phyloP scores from a whole-genome alignment of 2,113 vertebrate genomes.

The Petromus typicus region DNA sequence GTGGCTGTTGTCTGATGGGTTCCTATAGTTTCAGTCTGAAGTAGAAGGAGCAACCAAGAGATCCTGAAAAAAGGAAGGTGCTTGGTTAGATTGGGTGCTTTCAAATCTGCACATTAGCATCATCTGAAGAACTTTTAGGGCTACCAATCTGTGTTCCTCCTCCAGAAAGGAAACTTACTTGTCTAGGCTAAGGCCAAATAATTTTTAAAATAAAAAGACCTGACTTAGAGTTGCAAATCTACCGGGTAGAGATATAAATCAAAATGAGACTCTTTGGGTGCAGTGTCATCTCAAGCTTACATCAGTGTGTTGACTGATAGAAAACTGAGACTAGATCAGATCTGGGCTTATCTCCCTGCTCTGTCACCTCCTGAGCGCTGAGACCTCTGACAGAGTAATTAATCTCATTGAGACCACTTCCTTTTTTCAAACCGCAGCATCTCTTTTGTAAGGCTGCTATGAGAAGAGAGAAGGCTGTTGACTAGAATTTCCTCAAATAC shows the following conservation, averaged over 20 bases:
- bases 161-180: neutral
- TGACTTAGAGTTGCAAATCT: neutral
- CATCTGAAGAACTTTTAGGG: neutral
- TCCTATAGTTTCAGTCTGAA: neutral
- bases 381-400: neutral
- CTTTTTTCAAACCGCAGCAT: neutral
- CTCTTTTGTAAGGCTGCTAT: neutral
- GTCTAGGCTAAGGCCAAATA: neutral
- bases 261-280: neutral
- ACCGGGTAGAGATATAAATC: neutral
- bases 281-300: neutral
- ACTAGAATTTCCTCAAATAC: neutral
- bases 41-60: neutral
- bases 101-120: neutral
- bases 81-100: neutral
- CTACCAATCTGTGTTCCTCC: too few relatives aligned
- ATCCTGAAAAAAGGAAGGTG: neutral
- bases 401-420: neutral
- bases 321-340: neutral
- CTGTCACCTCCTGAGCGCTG: neutral
- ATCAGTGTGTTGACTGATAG: neutral
- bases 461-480: neutral
- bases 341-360: fast-evolving
- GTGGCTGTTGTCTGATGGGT: neutral
- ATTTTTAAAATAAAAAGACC: neutral